Evolutionary conservation across 2,797 vertebrate genomes (phyloP), one percentile per base, ranked within the genome.

Genomic region (Cossypha niveicapilla): DNA sequence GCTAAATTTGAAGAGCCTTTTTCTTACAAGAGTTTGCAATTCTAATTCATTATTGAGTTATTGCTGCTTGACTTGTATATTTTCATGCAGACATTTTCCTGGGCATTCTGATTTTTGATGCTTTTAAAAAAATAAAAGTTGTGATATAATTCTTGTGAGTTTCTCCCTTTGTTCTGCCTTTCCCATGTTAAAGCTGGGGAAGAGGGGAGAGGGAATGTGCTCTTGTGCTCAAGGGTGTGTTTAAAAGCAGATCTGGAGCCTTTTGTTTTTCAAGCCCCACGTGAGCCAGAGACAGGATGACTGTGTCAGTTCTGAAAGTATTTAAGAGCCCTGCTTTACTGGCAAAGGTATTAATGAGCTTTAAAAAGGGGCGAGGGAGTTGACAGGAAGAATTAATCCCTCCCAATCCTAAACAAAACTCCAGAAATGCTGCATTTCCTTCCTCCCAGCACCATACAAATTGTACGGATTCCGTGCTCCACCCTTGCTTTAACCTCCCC

Each of bases 391-490:
- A 94, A 74, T 91, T 93, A 91, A 96, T 76, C 93, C 77, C 90
- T 96, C 93, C 91, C 63, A 91, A 84, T 78, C 71, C 3, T 13
- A 88, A 97, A 96, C 93, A 93, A 95, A 96, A 92, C 6, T 85
- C 56, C 91, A 90, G 84, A 92, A 81, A 57, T 77, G 19, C 48
- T 75, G 76, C 76, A 86, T 91, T 97, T 98, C 97, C 97, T 98
- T 97, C 94, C 97, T 92, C n/a, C 62, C 60, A 32, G 48, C 79
- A 93, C 88, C 85, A 81, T 45, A 95, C 88, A 78, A 75, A 72
- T 91, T 50, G 58, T 96, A 95, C 6, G 0, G 35, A 89, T 93
- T 88, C 47, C 42, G 47, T 2, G 28, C 75, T 77, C 78, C 93
- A 93, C 88, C 53, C 90, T 54, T 62, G 47, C 22, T 73, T 85